Conservation (phyloP, 2,888 invertebrate genomes). For the Vanessa cardui region DNA sequence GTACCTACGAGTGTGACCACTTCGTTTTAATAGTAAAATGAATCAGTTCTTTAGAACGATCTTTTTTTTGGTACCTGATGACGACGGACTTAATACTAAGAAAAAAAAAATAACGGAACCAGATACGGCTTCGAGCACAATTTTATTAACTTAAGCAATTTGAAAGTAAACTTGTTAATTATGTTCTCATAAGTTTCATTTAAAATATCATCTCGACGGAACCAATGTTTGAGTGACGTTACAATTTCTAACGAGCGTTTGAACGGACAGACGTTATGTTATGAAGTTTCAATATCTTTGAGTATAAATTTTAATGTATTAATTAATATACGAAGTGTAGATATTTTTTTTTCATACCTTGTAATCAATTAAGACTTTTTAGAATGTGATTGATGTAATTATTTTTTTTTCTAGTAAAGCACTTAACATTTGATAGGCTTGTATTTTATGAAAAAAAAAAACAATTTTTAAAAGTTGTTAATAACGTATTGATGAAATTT, state of each 20-base stretch:
- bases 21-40: too few species aligned
- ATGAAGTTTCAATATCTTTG: conserved; percentile 24
- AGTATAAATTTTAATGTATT: conserved; percentile 46
- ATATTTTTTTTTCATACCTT: conserved; percentile 51
- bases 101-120: conserved; percentile 7
- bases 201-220: conserved; percentile 58
- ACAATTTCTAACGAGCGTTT: conserved; percentile 49
- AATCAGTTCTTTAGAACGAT: too few species aligned
- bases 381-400: conserved; percentile 32
- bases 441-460: not conserved
- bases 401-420: conserved; percentile 11
- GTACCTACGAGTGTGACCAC: too few species aligned
- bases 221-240: conserved; percentile 60
- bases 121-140: conserved; percentile 14
- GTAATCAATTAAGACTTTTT: conserved; percentile 40
- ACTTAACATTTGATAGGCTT: conserved; percentile 7
- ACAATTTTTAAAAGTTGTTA: conserved; percentile 1
- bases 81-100: too few species aligned
- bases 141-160: conserved; percentile 62
- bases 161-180: conserved; percentile 77
- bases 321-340: conserved; percentile 54
- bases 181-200: conserved; percentile 67
- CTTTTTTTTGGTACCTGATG: too few species aligned
- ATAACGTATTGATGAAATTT: not conserved
- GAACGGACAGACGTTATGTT: not conserved